A percentile compares a stretch with the other conserved stretches of the same genome.
Conservation (phyloP, 2,888 invertebrate genomes). For the Drosophila longiperda region DNA sequence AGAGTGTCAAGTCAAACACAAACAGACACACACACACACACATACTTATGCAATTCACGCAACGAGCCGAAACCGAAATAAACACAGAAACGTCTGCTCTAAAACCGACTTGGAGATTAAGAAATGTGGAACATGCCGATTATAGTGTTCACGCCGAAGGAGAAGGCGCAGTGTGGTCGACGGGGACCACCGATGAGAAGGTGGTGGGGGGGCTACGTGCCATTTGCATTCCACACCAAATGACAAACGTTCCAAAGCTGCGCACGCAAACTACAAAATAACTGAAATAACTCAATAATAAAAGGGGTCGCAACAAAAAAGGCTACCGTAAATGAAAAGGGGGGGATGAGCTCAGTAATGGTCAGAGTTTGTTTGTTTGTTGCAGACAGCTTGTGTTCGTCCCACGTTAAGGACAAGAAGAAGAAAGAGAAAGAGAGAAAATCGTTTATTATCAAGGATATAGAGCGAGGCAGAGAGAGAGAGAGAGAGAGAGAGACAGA, state of each 20-base stretch:
- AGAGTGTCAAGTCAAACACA: conserved; percentile 21
- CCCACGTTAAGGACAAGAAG: not conserved
- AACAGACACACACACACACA: conserved; percentile 28
- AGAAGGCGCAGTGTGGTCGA: not conserved
- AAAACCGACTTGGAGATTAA: conserved; percentile 25
- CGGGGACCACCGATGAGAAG: not conserved
- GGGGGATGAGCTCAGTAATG: not conserved
- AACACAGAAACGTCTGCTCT: conserved; percentile 7
- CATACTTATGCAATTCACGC: conserved; percentile 12
- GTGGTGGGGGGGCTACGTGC: not conserved
- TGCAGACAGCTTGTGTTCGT: not conserved
- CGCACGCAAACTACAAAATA: conserved; percentile 62
- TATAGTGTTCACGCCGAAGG: conserved; percentile 2
- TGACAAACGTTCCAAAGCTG: conserved; percentile 52
- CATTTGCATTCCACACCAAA: conserved; percentile 51
- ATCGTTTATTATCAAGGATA: not conserved
- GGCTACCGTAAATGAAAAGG: not conserved
- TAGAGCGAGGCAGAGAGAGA: not conserved
- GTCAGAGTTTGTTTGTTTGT: not conserved
- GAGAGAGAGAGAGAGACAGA: not conserved
- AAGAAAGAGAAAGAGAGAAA: not conserved
- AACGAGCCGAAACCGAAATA: conserved; percentile 21
- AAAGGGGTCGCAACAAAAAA: conserved; percentile 1
- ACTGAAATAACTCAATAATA: conserved; percentile 51
- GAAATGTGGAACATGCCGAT: conserved; percentile 43